A percentile compares a stretch with the other conserved stretches of the same genome.
Evolutionary conservation across 2,888 invertebrate genomes (phyloP).

Genomic region (Brenthis ino): DNA sequence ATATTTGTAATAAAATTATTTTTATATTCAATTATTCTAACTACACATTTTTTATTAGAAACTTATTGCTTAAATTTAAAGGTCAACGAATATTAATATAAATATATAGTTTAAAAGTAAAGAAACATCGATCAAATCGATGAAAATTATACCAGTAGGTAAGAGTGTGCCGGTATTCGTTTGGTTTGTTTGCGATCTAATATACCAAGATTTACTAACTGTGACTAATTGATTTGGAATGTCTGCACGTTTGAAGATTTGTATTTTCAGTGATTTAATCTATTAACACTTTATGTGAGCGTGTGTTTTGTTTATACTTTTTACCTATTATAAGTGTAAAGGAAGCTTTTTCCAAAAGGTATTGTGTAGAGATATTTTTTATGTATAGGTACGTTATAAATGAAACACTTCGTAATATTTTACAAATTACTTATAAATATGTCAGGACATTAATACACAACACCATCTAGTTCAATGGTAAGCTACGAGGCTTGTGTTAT

Average conservation of each 20-base stretch:
- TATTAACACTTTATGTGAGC: constrained; percentile 23
- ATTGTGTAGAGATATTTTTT: neutral
- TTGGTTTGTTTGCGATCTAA: constrained; percentile 43
- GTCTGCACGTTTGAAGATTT: constrained; percentile 38
- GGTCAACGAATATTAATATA: no score
- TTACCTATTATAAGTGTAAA: neutral
- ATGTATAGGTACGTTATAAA: neutral
- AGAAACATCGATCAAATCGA: neutral
- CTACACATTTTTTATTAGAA: no score
- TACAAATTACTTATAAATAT: no score
- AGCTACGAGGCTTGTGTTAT: no score
- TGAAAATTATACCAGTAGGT: neutral
- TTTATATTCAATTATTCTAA: no score
- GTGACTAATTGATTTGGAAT: constrained; percentile 47
- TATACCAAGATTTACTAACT: constrained; percentile 48
- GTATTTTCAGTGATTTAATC: constrained; percentile 26
- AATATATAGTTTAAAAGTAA: no score
- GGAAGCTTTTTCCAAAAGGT: no score
- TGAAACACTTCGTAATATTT: no score
- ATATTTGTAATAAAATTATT: no score
- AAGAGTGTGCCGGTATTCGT: constrained; percentile 18
- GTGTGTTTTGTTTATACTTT: constrained; percentile 14
- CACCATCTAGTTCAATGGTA: no score
- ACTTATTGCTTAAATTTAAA: no score
- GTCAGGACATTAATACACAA: no score